phyloP scores from a whole-genome alignment of 2,113 vertebrate genomes.

The Lophochroa leadbeateri region DNA sequence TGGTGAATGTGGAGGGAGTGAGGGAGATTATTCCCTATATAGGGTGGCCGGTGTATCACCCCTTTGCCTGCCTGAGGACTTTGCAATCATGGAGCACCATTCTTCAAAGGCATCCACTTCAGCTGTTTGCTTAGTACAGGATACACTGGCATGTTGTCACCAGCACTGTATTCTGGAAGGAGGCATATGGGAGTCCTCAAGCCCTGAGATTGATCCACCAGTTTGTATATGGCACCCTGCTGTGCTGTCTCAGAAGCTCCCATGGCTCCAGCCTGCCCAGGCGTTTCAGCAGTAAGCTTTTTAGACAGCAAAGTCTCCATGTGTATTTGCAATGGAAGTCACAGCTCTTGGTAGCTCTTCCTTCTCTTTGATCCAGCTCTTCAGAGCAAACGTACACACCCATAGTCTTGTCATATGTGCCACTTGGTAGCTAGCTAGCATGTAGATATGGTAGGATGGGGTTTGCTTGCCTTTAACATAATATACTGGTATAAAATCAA shows the following conservation, averaged over 20 bases:
- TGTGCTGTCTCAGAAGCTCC: neutral
- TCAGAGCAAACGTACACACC: neutral
- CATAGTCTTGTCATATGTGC: neutral
- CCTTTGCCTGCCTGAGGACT: neutral
- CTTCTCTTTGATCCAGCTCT: neutral
- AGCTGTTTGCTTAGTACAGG: neutral
- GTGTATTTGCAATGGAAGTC: neutral
- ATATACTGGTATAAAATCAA: neutral
- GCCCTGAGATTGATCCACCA: neutral
- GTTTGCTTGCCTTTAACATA: neutral
- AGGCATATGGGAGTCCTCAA: neutral
- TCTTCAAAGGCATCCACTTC: neutral
- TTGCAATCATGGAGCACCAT: neutral
- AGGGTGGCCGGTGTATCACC: rapidly evolving
- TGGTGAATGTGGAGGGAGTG: neutral
- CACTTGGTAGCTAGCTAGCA: neutral
- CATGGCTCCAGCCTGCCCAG: neutral
- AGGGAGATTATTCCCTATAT: neutral
- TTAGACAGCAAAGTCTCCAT: neutral
- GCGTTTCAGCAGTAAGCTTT: neutral
- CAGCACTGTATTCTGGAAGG: neutral
- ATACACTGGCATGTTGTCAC: neutral
- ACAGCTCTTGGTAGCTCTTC: neutral
- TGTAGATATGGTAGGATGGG: neutral
- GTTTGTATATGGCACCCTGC: neutral